Evolutionary conservation across 2,888 invertebrate species (phyloP).

Genomic region (Arge pagana): DNA sequence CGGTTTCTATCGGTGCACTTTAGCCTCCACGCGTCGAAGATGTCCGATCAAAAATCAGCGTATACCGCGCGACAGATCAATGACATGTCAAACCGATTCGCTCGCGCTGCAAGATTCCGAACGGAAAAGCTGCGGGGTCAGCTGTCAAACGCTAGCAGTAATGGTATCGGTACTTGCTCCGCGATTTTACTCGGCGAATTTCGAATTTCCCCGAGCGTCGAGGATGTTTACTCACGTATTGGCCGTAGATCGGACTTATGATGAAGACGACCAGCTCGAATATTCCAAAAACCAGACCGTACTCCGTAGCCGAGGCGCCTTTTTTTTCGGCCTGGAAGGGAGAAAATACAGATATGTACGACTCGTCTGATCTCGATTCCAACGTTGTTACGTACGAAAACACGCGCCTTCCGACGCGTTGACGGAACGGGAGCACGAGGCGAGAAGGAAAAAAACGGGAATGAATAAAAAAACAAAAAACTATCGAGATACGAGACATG

Average conservation of each 20-base stretch:
- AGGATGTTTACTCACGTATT: conserved; percentile 67
- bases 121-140: neutral
- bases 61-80: no score
- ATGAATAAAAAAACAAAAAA: neutral
- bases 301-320: conserved; percentile 79
- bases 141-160: neutral
- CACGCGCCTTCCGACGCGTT: neutral
- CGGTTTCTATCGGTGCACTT: no score
- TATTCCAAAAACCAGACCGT: conserved; percentile 85
- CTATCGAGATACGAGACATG: no score
- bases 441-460: neutral
- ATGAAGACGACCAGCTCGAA: conserved; percentile 84
- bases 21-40: no score
- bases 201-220: neutral
- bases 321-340: conserved; percentile 76
- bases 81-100: no score
- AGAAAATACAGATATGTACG: no score
- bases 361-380: no score
- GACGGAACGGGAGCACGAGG: neutral
- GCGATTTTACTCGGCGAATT: no score
- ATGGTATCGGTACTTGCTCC: neutral
- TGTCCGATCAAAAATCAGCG: no score
- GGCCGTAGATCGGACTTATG: conserved; percentile 82
- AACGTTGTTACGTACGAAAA: no score
- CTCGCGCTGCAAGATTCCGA: no score